Base-by-base conservation (phyloP, 2,797 vertebrate species). In the Cephalopachus bancanus region DNA sequence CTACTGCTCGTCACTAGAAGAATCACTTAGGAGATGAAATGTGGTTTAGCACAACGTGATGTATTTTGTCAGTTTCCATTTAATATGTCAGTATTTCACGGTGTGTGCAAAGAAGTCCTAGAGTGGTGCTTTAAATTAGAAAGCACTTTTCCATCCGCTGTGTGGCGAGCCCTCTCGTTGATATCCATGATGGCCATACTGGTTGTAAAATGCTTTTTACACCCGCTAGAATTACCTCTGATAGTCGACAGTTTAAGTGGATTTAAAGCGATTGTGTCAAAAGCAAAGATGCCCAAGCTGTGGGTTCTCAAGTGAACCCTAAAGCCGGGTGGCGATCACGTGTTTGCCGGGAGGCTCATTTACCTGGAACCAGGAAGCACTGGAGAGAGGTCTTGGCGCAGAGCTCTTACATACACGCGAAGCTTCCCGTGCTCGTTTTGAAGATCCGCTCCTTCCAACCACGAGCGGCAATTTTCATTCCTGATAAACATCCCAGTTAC, bases 341-440 rank as follows among this genome's bases (percentile, higher is more conserved):
- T 7, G 28, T 37, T 44, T 3, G 28, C 30, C 16, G 1, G 11
- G 14, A 12, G 0, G 16, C 4, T 12, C 60, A 8, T 5, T 59
- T 78, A 16, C 76, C 64, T 60, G 67, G 75, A 49, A n/a, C 7
- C 26, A 2, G 3, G 53, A n/a, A 3, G 33, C 59, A 20, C 0
- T 0, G 6, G 44, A n/a, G 11, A n/a, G 44, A 51, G 37, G 15
- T 9, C 14, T 65, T 37, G 0, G 2, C 0, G 1, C 33, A 1
- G 12, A 7, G 44, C 17, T 53, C 11, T 71, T 17, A 57, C 22
- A 14, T 20, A 3, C 22, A 67, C 4, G 1, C 37, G n/a, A 33
- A 0, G 53, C n/a, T 3, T 5, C 49, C 12, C 0, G 10, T 0
- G 16, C 69, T 9, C 0, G 0, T 33, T 53, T 20, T 1, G 10